Conservation (phyloP, 53 echinoderm and acorn worm species). For the Echinometra lucunter region DNA sequence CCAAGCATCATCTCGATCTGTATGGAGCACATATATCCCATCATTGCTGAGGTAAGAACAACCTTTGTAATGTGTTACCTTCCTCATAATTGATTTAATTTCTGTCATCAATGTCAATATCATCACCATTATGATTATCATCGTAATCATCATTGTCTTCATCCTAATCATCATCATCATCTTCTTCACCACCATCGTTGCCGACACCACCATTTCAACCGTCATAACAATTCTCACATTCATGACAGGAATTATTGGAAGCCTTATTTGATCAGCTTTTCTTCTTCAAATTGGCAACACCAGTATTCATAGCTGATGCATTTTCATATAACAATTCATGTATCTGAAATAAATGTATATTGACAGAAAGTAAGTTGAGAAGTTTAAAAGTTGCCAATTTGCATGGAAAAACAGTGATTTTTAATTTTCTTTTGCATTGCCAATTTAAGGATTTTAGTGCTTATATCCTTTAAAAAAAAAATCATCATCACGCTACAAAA, state of each 20-base stretch:
- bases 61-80: too few species aligned
- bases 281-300: too few species aligned
- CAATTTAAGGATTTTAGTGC: too few species aligned
- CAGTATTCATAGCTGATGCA: neutral
- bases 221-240: neutral
- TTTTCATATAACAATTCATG: neutral
- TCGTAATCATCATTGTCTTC: neutral
- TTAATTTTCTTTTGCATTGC: too few species aligned
- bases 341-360: too few species aligned
- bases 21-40: conserved; percentile 98
- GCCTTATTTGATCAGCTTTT: too few species aligned
- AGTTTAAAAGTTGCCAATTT: too few species aligned
- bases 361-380: too few species aligned
- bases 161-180: neutral
- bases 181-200: neutral
- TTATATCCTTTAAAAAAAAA: too few species aligned
- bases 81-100: neutral
- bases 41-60: conserved; percentile 91
- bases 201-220: neutral
- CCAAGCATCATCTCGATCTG: conserved; percentile 95
- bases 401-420: too few species aligned
- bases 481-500: too few species aligned
- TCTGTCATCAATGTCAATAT: neutral
- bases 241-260: too few species aligned
- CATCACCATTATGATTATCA: neutral